Evolutionary conservation across 2,888 invertebrate genomes (phyloP).

Genomic region (Amphipoea oculea): DNA sequence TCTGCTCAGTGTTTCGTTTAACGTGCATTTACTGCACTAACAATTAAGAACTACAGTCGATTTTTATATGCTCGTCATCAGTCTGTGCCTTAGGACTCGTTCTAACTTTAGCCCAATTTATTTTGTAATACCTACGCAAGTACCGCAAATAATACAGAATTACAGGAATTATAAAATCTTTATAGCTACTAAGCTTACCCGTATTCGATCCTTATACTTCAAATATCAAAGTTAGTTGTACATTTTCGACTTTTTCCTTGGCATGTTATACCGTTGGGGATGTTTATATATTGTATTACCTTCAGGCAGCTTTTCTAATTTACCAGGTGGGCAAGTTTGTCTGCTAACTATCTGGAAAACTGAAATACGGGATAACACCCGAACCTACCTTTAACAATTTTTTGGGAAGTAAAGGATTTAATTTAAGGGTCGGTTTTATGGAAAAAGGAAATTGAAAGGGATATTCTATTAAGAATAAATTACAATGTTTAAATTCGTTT

Average conservation of each 20-base stretch:
- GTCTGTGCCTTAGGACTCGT: conserved; percentile 2
- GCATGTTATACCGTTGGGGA: conserved; percentile 34
- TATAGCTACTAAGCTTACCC: background rate
- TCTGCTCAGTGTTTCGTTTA: conserved; percentile 1
- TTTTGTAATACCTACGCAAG: conserved; percentile 6
- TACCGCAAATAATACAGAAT: conserved; percentile 1
- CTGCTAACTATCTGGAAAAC: conserved; percentile 31
- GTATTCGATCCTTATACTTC: conserved; percentile 1
- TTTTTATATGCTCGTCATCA: background rate
- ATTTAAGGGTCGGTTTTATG: conserved; percentile 45
- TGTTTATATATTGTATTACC: conserved; percentile 57
- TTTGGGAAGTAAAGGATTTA: conserved; percentile 33
- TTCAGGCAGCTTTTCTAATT: conserved; percentile 54
- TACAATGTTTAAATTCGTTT: conserved; percentile 52
- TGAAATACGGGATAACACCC: conserved; percentile 22
- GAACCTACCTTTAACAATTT: conserved; percentile 24
- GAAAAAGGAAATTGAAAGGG: conserved; percentile 58
- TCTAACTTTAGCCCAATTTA: conserved; percentile 13
- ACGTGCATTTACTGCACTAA: background rate
- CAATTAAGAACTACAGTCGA: background rate
- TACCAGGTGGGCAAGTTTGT: conserved; percentile 39
- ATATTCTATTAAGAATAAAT: conserved; percentile 58
- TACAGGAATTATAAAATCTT: conserved; percentile 15
- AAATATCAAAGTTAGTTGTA: conserved; percentile 39
- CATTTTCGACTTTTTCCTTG: conserved; percentile 33